Conservation (phyloP, 2,113 vertebrate genomes). For the Prochilodus magdalenae region DNA sequence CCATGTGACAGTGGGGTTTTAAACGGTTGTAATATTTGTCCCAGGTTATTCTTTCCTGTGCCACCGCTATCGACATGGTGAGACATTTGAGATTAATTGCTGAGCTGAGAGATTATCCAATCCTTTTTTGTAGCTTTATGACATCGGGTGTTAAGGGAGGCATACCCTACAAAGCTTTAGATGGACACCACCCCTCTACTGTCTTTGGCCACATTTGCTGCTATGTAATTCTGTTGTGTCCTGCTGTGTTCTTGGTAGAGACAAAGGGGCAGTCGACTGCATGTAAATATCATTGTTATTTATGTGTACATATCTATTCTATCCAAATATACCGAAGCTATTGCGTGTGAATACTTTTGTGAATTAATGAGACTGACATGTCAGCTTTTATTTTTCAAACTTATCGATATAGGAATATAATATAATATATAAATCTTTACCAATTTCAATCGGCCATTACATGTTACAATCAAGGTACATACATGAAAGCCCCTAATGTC, state of each 20-base stretch:
- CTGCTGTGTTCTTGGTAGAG: constrained; percentile 65
- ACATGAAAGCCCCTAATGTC: constrained; percentile 50
- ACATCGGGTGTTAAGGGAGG: constrained; percentile 47
- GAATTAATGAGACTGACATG: constrained; percentile 66
- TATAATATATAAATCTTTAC: constrained; percentile 64
- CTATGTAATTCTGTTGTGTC: constrained; percentile 66
- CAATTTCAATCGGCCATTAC: constrained; percentile 51
- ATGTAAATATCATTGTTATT: constrained; percentile 74
- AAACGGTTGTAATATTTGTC: not conserved
- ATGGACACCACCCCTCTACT: constrained; percentile 51
- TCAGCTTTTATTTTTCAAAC: constrained; percentile 68
- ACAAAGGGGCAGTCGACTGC: constrained; percentile 66
- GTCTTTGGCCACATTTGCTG: constrained; percentile 61
- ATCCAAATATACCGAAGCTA: constrained; percentile 67
- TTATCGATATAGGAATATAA: constrained; percentile 66
- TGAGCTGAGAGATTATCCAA: constrained; percentile 14
- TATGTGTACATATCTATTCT: constrained; percentile 68
- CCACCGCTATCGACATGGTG: not conserved
- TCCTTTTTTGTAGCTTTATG: constrained; percentile 38
- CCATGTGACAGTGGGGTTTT: no score
- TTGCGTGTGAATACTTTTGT: constrained; percentile 69
- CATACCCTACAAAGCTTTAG: constrained; percentile 47
- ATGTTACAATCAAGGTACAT: constrained; percentile 50
- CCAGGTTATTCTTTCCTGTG: not conserved
- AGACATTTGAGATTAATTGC: not conserved